These are phyloP conservation scores for Aporophyla nigra DNA, from an alignment of 2,888 invertebrate species.

Conservation along the genomic window DNA sequence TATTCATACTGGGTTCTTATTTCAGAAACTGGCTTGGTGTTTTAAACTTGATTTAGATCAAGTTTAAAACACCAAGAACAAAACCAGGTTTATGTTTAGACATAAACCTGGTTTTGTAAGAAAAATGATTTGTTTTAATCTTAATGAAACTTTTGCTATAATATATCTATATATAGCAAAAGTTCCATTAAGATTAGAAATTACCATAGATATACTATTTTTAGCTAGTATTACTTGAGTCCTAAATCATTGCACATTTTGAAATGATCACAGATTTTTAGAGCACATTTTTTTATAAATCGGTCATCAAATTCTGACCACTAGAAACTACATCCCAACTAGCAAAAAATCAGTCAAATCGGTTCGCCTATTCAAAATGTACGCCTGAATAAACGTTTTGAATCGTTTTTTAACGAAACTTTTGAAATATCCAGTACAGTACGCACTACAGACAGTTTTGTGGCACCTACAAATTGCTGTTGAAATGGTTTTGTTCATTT, in stretches of 20 bases:
- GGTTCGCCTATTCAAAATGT: conserved; percentile 66
- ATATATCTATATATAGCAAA: too few species aligned
- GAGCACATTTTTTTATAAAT: not conserved
- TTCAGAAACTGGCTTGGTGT: too few species aligned
- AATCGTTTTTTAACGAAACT: conserved; percentile 68
- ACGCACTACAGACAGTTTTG: conserved; percentile 57
- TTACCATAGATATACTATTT: not conserved
- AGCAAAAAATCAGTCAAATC: conserved; percentile 62
- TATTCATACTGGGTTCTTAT: too few species aligned
- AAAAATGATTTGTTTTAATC: not conserved
- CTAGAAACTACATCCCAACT: conserved; percentile 42
- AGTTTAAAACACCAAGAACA: too few species aligned
- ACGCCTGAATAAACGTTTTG: conserved; percentile 72
- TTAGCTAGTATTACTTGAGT: not conserved
- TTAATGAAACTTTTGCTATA: not conserved
- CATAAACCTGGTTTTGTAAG: too few species aligned
- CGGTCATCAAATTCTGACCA: conserved; percentile 41
- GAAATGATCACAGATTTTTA: not conserved
- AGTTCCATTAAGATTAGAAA: too few species aligned
- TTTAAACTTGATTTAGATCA: too few species aligned
- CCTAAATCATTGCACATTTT: not conserved
- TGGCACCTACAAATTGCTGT: conserved; percentile 61
- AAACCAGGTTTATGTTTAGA: too few species aligned
- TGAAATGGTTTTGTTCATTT: conserved; percentile 55
- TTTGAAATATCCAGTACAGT: conserved; percentile 62